phyloP scores from a whole-genome alignment of 2,888 invertebrate species.

The Lithophane socia region DNA sequence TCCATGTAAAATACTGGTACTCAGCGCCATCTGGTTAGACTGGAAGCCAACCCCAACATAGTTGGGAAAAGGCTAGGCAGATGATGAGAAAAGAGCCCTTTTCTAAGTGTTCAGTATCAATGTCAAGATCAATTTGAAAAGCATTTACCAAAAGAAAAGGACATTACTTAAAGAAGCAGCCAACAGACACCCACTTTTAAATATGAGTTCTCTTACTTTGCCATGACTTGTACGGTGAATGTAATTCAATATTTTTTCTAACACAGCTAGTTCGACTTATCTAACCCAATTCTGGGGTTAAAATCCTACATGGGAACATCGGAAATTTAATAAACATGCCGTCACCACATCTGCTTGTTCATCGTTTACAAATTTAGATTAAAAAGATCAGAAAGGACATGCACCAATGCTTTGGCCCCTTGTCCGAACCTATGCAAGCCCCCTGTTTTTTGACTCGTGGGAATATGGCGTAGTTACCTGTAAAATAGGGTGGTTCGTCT shows the following conservation, averaged over 20 bases:
- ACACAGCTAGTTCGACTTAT: neutral
- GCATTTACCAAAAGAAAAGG: neutral
- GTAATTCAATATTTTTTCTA: neutral
- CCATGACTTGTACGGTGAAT: neutral
- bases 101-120: neutral
- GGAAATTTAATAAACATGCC: slow-evolving; percentile 64
- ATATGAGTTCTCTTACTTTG: neutral
- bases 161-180: neutral
- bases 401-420: slow-evolving; percentile 80
- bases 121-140: neutral
- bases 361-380: slow-evolving; percentile 68
- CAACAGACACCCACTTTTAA: neutral
- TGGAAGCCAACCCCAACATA: too few species aligned
- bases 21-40: too few species aligned
- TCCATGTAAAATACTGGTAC: too few species aligned
- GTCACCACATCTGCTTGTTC: slow-evolving; percentile 71
- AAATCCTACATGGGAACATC: slow-evolving; percentile 68
- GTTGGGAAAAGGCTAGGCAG: too few species aligned
- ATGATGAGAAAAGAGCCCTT: neutral
- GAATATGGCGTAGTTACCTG: slow-evolving; percentile 82
- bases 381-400: slow-evolving; percentile 71
- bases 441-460: slow-evolving; percentile 83
- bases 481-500: slow-evolving; percentile 72
- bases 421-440: slow-evolving; percentile 82
- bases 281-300: slow-evolving; percentile 46